phyloP scores from a whole-genome alignment of 2,113 vertebrate genomes.

The Cinclus mexicanus region DNA sequence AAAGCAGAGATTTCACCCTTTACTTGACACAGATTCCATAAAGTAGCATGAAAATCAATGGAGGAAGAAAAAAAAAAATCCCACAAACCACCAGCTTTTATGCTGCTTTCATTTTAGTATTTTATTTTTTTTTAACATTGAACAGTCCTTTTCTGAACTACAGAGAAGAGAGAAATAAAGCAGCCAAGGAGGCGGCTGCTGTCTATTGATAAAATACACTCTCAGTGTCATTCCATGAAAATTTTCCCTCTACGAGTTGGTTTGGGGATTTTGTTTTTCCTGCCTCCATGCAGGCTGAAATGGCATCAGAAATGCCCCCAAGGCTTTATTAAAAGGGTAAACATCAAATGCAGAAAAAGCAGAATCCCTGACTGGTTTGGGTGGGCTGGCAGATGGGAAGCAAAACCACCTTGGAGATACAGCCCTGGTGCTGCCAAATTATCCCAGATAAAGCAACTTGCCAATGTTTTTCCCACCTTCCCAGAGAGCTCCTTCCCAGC shows the following conservation, averaged over 20 bases:
- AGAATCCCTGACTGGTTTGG: not conserved
- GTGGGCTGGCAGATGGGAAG: not conserved
- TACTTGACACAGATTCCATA: not conserved
- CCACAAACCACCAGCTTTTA: not conserved
- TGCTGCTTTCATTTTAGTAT: not conserved
- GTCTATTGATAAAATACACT: not conserved
- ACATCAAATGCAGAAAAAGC: not conserved
- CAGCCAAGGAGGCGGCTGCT: rapidly evolving
- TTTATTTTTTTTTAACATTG: not conserved
- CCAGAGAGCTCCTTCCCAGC: not conserved
- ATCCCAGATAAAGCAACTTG: not conserved
- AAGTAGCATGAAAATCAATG: not conserved
- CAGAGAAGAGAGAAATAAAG: not conserved
- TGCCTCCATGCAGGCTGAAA: not conserved
- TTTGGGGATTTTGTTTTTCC: not conserved
- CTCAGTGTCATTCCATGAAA: not conserved
- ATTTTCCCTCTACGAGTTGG: not conserved
- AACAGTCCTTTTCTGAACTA: not conserved
- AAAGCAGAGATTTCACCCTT: not conserved
- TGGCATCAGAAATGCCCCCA: not conserved
- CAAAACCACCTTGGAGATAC: not conserved
- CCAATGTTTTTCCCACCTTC: not conserved
- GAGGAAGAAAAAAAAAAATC: rapidly evolving
- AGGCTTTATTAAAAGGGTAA: not conserved
- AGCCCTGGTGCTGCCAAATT: not conserved